A percentile compares a stretch with the other conserved stretches of the same genome.
Evolutionary conservation across 2,888 invertebrate species (phyloP).

Genomic region (Spialia ferax): DNA sequence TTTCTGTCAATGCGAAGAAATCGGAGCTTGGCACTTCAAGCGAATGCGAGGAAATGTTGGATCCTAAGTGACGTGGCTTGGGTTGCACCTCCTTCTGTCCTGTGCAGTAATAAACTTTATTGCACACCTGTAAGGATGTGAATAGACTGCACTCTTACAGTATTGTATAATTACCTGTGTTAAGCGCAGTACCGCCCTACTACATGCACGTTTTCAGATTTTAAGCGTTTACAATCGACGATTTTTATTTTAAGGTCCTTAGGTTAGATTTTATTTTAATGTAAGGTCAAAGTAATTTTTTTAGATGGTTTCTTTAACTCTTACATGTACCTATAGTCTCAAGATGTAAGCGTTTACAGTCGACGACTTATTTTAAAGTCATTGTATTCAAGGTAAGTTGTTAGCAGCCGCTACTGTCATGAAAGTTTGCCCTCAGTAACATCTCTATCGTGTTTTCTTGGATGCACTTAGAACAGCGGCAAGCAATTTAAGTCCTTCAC

Average conservation of each 20-base stretch:
- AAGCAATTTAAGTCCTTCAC: constrained; percentile 31
- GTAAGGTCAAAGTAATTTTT: too few relatives aligned
- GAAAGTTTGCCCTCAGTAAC: background rate
- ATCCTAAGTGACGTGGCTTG: background rate
- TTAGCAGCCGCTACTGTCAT: background rate
- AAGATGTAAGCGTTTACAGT: too few relatives aligned
- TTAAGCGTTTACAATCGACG: background rate
- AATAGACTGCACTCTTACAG: background rate
- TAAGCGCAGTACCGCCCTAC: background rate
- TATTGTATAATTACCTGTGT: constrained; percentile 9
- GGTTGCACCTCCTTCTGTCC: background rate
- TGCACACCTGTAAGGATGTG: background rate
- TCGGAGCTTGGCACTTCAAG: constrained; percentile 15
- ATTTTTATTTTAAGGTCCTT: background rate
- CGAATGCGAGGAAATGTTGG: constrained; percentile 8
- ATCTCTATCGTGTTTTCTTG: background rate
- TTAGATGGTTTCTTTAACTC: too few relatives aligned
- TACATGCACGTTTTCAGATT: background rate
- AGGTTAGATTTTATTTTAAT: background rate
- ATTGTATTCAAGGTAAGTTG: too few relatives aligned
- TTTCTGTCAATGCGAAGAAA: constrained; percentile 18
- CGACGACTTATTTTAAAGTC: too few relatives aligned
- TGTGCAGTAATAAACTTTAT: background rate
- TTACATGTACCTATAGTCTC: too few relatives aligned
- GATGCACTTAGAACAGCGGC: background rate